A percentile compares a stretch with the other conserved stretches of the same genome.
Evolutionary conservation across 2,797 vertebrate species (phyloP).

Genomic region (Scomberomorus guttatus): DNA sequence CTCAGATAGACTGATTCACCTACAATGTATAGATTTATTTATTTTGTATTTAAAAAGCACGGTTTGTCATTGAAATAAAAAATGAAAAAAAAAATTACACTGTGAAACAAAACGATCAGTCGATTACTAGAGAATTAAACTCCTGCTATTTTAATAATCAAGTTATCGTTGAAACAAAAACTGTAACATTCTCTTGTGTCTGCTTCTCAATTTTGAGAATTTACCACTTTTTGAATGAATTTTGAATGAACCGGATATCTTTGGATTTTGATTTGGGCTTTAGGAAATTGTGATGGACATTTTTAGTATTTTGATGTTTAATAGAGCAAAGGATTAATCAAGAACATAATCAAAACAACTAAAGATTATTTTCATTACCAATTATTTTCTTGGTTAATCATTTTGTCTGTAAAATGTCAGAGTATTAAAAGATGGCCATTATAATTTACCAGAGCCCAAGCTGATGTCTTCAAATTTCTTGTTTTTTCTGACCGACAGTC

Average conservation of each 20-base stretch:
- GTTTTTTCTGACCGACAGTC: background rate
- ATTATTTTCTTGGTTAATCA: background rate
- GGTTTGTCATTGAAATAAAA: no score
- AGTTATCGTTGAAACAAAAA: background rate
- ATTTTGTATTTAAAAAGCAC: background rate
- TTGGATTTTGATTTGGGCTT: background rate
- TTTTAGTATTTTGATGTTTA: background rate
- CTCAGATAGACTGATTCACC: constrained; percentile 10
- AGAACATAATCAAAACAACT: background rate
- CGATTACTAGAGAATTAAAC: background rate
- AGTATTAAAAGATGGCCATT: no score
- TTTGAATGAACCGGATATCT: background rate
- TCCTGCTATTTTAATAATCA: background rate
- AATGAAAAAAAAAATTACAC: background rate
- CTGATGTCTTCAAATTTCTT: background rate
- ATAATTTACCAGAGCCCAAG: no score
- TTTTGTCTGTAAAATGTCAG: background rate
- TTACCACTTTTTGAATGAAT: no score
- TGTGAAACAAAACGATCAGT: background rate
- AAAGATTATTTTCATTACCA: background rate
- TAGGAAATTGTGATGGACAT: no score
- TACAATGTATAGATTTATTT: background rate
- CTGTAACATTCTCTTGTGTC: background rate
- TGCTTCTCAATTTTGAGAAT: background rate
- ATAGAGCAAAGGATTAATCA: background rate